Evolutionary conservation across 2,113 vertebrate species (phyloP), one percentile per base, ranked within the genome.

Genomic region (Xiphophorus maculatus): DNA sequence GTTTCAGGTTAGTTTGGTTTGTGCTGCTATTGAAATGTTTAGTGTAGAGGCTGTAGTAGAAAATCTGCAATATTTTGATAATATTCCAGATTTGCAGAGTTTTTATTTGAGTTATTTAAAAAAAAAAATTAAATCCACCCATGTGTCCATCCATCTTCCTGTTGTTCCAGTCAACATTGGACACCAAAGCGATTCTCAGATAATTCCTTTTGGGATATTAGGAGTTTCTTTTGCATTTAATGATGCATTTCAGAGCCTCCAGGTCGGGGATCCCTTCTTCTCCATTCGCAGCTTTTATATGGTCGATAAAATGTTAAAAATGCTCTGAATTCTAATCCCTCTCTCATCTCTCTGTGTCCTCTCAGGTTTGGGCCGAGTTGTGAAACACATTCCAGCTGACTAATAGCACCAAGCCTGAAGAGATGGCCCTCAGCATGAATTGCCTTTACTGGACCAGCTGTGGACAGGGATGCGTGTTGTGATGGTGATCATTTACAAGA

Each of bases 401-500:
- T 77, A 88, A 27, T 92, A 88, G 86, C 63, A 88, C 87, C 62
- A 60, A 78, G 68, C 44, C 70, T 35, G 19, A 69, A 73, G 91
- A 81, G 80, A 87, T 90, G 92, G 87, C 90, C 91, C 73, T 79
- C 69, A n/a, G 64, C 30, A 42, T 77, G 63, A 81, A 90, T 90
- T 67, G 68, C 77, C 66, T 74, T 84, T 85, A 80, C 84, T 82
- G 80, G 84, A 91, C 84, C 64, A 32, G 66, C 85, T 71, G 77
- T 76, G 80, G 71, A 88, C 89, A 89, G 87, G 89, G 85, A 95
- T 92, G 91, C 92, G 87, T 60, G 79, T 93, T 91, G 95, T 92
- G 94, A 96, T 97, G 96, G 96, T 97, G 92, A 96, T 96, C 93
- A 96, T 96, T 94, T 95, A 94, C 91, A 94, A 95, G 91, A 96